Evolutionary conservation across 2,888 invertebrate species (phyloP).

Genomic region (Drosophila borealis): DNA sequence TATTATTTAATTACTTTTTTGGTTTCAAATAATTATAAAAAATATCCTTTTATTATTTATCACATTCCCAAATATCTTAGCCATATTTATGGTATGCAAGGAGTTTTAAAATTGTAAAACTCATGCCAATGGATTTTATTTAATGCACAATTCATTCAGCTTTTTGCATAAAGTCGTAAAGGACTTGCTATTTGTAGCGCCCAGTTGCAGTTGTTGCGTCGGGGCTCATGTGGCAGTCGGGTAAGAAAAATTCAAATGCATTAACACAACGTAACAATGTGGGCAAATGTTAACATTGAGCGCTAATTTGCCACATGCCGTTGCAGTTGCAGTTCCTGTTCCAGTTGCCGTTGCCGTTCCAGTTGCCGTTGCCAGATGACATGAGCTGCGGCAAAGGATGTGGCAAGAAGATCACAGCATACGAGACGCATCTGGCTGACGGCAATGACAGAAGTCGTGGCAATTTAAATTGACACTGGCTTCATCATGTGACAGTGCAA

Average conservation of each 20-base stretch:
- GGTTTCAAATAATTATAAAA: too few species aligned
- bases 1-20: too few species aligned
- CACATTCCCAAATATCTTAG: too few species aligned
- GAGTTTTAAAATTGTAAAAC: too few species aligned
- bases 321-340: conserved; percentile 19
- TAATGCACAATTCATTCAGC: too few species aligned
- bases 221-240: conserved; percentile 7
- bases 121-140: too few species aligned
- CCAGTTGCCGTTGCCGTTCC: conserved; percentile 19
- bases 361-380: conserved; percentile 14
- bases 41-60: too few species aligned
- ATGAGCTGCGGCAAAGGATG: conserved; percentile 4
- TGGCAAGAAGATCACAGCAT: neutral
- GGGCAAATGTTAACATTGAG: conserved; percentile 73
- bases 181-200: neutral
- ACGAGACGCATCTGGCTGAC: conserved; percentile 13
- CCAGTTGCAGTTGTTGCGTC: neutral
- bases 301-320: conserved; percentile 70
- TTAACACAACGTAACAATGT: conserved; percentile 76
- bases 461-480: conserved; percentile 32
- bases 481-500: neutral
- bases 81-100: too few species aligned
- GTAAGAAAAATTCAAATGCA: conserved; percentile 65
- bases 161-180: neutral
- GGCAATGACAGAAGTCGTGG: conserved; percentile 28